These are phyloP conservation scores for Caenorhabditis imperialis DNA, from an alignment of 2,888 invertebrate species.

Conservation along the genomic window DNA sequence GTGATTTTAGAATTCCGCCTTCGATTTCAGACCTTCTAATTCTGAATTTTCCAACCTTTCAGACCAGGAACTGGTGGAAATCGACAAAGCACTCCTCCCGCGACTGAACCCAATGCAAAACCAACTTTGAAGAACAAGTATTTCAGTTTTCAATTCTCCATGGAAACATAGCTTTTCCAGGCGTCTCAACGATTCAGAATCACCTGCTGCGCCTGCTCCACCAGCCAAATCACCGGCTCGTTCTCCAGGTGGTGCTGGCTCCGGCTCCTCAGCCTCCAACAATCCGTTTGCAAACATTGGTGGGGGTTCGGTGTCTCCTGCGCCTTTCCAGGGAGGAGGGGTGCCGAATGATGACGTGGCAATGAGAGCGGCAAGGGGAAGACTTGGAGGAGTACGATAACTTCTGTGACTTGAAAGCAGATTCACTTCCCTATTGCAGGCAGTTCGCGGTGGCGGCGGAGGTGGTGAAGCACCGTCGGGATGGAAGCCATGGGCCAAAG, in stretches of 20 bases:
- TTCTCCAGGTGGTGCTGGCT: background rate
- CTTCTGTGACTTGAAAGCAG: background rate
- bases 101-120: too few relatives aligned
- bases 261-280: slow-evolving; percentile 19
- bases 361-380: slow-evolving; percentile 60
- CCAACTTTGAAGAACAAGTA: too few relatives aligned
- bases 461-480: slow-evolving; percentile 59
- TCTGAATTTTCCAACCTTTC: too few relatives aligned
- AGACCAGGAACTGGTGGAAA: too few relatives aligned
- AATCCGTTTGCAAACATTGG: slow-evolving; percentile 51
- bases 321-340: background rate
- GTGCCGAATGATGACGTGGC: slow-evolving; percentile 41
- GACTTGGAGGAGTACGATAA: slow-evolving; percentile 61
- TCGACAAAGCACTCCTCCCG: too few relatives aligned
- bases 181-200: slow-evolving; percentile 42
- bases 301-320: slow-evolving; percentile 13
- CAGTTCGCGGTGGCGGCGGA: slow-evolving; percentile 60
- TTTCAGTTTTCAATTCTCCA: background rate
- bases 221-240: slow-evolving; percentile 17
- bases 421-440: slow-evolving; percentile 37
- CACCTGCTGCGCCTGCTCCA: slow-evolving; percentile 28
- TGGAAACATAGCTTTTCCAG: slow-evolving; percentile 17
- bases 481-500: slow-evolving; percentile 68
- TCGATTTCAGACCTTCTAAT: too few relatives aligned
- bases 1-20: slow-evolving; percentile 5